A percentile compares a stretch with the other conserved stretches of the same genome.
Conservation (phyloP, 2,888 invertebrate species). For the Noctua pronuba region DNA sequence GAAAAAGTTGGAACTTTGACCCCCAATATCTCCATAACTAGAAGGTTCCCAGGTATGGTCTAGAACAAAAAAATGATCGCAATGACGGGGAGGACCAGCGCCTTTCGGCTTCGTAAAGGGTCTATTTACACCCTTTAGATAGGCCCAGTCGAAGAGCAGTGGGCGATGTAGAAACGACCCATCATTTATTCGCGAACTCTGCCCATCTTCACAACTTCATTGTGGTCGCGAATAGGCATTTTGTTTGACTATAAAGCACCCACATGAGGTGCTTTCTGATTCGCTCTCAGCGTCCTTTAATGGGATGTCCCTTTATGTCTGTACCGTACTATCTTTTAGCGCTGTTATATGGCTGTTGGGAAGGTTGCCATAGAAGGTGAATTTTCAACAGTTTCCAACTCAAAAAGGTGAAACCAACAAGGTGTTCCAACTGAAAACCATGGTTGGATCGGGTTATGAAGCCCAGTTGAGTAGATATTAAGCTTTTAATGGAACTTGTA, state of each 20-base stretch:
- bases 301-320: constrained; percentile 33
- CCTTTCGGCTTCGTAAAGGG: no score
- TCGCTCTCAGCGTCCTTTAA: constrained; percentile 39
- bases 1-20: no score
- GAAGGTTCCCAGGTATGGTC: no score
- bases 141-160: background rate
- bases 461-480: background rate
- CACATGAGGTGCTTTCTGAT: constrained; percentile 52
- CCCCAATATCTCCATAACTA: no score
- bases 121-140: no score
- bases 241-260: constrained; percentile 51
- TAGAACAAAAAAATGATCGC: no score
- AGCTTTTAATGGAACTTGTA: background rate
- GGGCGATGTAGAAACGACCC: constrained; percentile 4
- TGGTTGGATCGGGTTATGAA: background rate
- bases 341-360: constrained; percentile 13
- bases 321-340: constrained; percentile 43
- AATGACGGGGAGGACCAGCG: no score
- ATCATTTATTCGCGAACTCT: constrained; percentile 32
- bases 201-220: constrained; percentile 28
- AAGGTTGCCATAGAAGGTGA: background rate
- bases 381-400: background rate
- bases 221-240: constrained; percentile 37
- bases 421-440: no score
- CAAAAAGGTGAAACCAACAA: background rate